Base-by-base conservation (phyloP, 2,797 vertebrate species). In the Premnoplex brunnescens region DNA sequence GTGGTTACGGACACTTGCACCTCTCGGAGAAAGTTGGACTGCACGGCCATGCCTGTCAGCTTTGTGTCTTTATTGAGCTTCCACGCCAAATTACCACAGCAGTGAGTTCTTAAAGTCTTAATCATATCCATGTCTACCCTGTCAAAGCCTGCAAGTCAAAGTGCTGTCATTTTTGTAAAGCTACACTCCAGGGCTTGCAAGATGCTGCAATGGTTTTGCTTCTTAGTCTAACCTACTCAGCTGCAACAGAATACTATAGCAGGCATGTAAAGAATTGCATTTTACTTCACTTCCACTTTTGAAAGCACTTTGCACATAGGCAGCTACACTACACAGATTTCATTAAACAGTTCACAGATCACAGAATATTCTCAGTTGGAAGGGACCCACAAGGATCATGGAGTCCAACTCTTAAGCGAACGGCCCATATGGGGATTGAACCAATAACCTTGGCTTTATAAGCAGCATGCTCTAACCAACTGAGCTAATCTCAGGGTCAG, bases 81-180 rank as follows among this genome's bases (percentile, higher is more conserved):
- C 63, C 79, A 85, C 0, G 0, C 11, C 2, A 13, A 72, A 51
- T 64, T 41, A 49, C 21, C 34, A 37, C 23, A 85, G 77, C 54
- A 82, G 48, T 9, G 1, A 6, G 21, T 58, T 71, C 60, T 60
- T 21, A 49, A 30, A 4, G 3, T 55, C 48, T 71, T 39, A 48
- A 59, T 48, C 69, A 59, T 36, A 34, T 6, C 55, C 26, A 16
- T 3, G 5, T 52, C 68, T 37, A 7, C 32, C 39, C 55, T n/a
- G 46, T 7, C 5, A 0, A 72, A 59, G 63, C 4, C 72, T 1
- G 2, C 32, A 63, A 24, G 34, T 30, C 0, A 0, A 44, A 23
- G 36, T 0, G 3, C 67, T 85, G 79, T 12, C 1, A 3, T 9
- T 68, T 78, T 19, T 73, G 37, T 32, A 48, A 56, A 39, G 39